Percentiles rank a stretch among this genome's conserved stretches.
phyloP scores from a whole-genome alignment of 2,888 invertebrate species.

The Spodoptera picta region DNA sequence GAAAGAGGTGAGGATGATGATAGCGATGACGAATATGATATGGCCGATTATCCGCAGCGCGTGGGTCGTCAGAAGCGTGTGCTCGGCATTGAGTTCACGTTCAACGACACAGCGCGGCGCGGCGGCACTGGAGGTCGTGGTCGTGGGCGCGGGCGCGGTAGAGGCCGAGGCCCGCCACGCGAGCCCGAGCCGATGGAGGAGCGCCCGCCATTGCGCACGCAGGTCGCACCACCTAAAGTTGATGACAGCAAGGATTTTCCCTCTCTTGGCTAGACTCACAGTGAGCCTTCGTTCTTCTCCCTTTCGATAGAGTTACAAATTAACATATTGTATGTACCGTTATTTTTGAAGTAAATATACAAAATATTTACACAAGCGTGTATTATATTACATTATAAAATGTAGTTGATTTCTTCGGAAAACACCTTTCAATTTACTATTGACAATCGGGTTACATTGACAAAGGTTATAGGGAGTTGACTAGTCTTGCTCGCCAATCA shows the following conservation, averaged over 20 bases:
- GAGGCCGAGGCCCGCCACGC: conserved; percentile 78
- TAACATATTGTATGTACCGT: conserved; percentile 88
- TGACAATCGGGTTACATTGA: conserved; percentile 49
- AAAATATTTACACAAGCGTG: conserved; percentile 88
- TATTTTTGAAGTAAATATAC: conserved; percentile 89
- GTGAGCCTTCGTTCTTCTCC: conserved; percentile 82
- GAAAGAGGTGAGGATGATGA: conserved; percentile 90
- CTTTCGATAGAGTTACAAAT: conserved; percentile 87
- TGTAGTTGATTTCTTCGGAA: conserved; percentile 66
- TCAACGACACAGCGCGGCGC: conserved; percentile 93
- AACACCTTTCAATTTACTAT: conserved; percentile 51
- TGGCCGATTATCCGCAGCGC: conserved; percentile 94
- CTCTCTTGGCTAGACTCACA: conserved; percentile 92
- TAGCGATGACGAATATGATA: conserved; percentile 92
- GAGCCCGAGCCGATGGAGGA: conserved; percentile 74
- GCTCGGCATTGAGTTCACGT: conserved; percentile 96
- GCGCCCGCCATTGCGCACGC: conserved; percentile 73
- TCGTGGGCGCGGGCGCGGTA: conserved; percentile 88
- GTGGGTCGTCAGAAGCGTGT: conserved; percentile 96
- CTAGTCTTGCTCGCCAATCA: conserved; percentile 67
- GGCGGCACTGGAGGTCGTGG: conserved; percentile 91
- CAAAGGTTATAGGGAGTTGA: conserved; percentile 44
- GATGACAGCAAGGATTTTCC: conserved; percentile 99
- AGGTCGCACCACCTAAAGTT: conserved; percentile 93
- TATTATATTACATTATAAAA: conserved; percentile 83